Conservation (phyloP, 2,797 vertebrate genomes). For the Enteromius mattozi region DNA sequence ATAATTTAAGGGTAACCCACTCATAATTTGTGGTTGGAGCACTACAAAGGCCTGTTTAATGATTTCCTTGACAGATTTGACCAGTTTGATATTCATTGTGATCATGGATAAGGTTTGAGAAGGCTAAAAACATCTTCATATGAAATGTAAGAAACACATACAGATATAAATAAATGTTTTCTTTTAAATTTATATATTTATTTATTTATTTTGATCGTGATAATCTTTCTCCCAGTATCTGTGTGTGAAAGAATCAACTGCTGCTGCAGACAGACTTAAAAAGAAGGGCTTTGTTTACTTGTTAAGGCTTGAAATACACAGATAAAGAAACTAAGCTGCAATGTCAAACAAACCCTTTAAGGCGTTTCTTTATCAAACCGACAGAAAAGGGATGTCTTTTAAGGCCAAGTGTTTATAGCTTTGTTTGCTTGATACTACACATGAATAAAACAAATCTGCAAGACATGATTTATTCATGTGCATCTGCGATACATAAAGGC, state of each 20-base stretch:
- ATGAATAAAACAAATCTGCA: slow-evolving; percentile 34
- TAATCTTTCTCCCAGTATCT: background rate
- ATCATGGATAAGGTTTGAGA: background rate
- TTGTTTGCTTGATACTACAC: slow-evolving; percentile 34
- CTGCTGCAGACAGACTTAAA: slow-evolving; percentile 2
- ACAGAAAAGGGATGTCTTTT: slow-evolving; percentile 31
- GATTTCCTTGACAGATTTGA: background rate
- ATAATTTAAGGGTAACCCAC: background rate
- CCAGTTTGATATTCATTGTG: background rate
- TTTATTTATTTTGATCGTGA: background rate
- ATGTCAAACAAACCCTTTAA: slow-evolving; percentile 43
- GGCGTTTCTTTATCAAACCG: slow-evolving; percentile 25
- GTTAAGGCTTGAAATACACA: slow-evolving; percentile 33
- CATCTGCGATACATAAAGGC: slow-evolving; percentile 1
- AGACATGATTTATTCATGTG: slow-evolving; percentile 41
- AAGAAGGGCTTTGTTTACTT: slow-evolving; percentile 25
- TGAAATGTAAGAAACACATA: background rate
- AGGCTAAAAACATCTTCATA: background rate
- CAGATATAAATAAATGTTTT: background rate
- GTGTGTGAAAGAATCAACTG: slow-evolving; percentile 1
- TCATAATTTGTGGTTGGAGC: background rate
- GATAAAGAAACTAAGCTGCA: slow-evolving; percentile 38
- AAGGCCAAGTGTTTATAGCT: slow-evolving; percentile 43
- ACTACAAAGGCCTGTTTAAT: background rate
- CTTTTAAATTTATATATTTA: background rate